These are phyloP conservation scores for Harpagifer antarcticus DNA, from an alignment of 2,797 vertebrate species.

Conservation along the genomic window DNA sequence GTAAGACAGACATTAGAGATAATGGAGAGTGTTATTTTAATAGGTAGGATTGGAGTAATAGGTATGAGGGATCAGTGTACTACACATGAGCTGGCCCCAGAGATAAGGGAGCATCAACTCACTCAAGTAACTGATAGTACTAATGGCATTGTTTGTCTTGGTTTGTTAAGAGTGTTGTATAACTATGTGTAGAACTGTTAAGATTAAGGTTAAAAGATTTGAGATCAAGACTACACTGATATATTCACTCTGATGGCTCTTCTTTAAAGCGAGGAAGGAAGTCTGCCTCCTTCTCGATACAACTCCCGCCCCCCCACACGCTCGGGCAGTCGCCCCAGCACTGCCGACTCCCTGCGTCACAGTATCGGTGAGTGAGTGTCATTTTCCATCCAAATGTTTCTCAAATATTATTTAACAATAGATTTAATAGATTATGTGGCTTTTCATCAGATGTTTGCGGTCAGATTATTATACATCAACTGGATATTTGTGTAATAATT, in stretches of 20 bases:
- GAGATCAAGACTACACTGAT: background rate
- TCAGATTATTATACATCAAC: background rate
- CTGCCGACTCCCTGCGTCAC: constrained; percentile 76
- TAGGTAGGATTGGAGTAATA: too few relatives aligned
- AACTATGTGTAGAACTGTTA: background rate
- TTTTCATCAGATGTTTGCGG: constrained; percentile 13
- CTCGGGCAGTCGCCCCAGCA: constrained; percentile 79
- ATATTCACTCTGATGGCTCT: background rate
- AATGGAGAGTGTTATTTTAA: constrained; percentile 21
- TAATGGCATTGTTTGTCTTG: background rate
- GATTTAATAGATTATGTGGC: background rate
- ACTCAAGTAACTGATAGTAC: constrained; percentile 3
- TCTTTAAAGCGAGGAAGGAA: constrained; percentile 52
- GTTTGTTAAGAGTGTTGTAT: background rate
- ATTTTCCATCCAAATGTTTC: background rate
- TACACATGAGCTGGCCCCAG: background rate
- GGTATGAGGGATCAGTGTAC: background rate
- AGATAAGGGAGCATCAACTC: constrained; percentile 8
- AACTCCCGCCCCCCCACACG: constrained; percentile 73
- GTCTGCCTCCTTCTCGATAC: constrained; percentile 64
- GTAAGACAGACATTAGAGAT: background rate
- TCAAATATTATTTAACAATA: background rate
- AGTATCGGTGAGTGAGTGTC: constrained; percentile 79
- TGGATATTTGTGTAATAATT: constrained; percentile 41
- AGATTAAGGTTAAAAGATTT: background rate